Evolutionary conservation across 1,140 invertebrate genomes (phyloP).

Genomic region (Apis dorsata): DNA sequence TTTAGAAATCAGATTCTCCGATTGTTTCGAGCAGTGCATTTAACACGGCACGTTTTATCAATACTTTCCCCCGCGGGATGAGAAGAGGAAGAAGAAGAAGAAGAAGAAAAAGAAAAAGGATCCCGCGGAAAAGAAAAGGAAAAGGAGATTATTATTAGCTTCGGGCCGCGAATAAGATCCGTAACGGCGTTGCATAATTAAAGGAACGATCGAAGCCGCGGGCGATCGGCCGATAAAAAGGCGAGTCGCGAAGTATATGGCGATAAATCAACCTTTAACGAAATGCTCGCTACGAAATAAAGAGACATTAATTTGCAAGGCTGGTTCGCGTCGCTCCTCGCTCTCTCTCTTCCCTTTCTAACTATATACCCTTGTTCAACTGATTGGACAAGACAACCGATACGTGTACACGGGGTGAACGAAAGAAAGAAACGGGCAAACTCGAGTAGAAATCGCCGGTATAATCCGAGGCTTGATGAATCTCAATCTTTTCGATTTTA

Average conservation of each 20-base stretch:
- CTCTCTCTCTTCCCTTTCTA: not conserved
- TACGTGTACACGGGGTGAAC: conserved; percentile 11
- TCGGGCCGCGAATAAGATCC: conserved; percentile 23
- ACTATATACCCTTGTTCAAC: not conserved
- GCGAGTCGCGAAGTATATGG: not conserved
- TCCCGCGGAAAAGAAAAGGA: conserved; percentile 5
- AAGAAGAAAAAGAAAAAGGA: not conserved
- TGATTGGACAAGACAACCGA: conserved; percentile 13
- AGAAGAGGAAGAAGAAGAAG: not conserved
- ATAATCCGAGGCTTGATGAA: not conserved
- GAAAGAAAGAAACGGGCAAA: not conserved
- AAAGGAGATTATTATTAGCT: conserved; percentile 38
- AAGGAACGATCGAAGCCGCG: conserved; percentile 42
- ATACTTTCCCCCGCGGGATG: not conserved
- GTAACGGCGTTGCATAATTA: conserved; percentile 51
- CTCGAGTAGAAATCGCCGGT: not conserved
- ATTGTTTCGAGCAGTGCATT: conserved; percentile 8
- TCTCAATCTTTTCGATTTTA: not conserved
- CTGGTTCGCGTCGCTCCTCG: conserved; percentile 19
- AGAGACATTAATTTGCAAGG: conserved; percentile 71
- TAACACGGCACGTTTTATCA: conserved; percentile 4
- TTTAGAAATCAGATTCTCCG: conserved; percentile 23
- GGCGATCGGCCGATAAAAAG: conserved; percentile 47
- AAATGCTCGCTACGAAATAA: conserved; percentile 62
- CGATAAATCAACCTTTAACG: conserved; percentile 60